Percentiles rank a stretch among this genome's conserved stretches.
These are phyloP conservation scores for Columbina picui DNA, from an alignment of 2,113 vertebrate genomes.

Conservation along the genomic window DNA sequence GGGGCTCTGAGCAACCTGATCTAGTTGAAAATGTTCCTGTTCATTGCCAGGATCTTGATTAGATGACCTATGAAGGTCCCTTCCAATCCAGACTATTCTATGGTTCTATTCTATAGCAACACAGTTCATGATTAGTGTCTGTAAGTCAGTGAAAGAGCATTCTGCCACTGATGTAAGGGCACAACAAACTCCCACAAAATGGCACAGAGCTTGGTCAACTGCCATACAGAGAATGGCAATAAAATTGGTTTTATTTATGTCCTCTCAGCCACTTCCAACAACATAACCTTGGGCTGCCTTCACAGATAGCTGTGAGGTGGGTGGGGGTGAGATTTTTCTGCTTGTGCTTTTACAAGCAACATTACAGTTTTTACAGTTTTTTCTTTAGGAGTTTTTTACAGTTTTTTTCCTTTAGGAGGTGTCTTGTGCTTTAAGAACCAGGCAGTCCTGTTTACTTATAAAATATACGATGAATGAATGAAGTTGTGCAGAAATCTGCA, in stretches of 20 bases:
- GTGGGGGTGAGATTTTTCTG: background rate
- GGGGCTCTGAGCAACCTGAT: too few relatives aligned
- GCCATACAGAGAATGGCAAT: background rate
- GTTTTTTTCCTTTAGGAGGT: too few relatives aligned
- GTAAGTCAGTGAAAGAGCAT: background rate
- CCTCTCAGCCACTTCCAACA: background rate
- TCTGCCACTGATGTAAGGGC: background rate
- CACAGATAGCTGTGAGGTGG: background rate
- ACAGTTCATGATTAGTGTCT: background rate
- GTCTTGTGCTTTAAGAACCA: background rate
- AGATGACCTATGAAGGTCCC: too few relatives aligned
- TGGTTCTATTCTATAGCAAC: background rate
- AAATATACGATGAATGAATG: background rate
- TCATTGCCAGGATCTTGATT: too few relatives aligned
- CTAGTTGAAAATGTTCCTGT: too few relatives aligned
- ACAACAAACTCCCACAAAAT: background rate
- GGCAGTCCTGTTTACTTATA: background rate
- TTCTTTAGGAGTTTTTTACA: too few relatives aligned
- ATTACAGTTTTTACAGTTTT: background rate
- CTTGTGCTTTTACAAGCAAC: background rate
- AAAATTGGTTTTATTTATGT: background rate
- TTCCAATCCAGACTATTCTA: too few relatives aligned
- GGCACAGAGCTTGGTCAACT: background rate
- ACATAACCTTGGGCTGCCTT: background rate
- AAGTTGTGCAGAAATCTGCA: background rate